These are phyloP conservation scores for Pogonocichla stellata DNA, from an alignment of 2,113 vertebrate species.

Conservation along the genomic window DNA sequence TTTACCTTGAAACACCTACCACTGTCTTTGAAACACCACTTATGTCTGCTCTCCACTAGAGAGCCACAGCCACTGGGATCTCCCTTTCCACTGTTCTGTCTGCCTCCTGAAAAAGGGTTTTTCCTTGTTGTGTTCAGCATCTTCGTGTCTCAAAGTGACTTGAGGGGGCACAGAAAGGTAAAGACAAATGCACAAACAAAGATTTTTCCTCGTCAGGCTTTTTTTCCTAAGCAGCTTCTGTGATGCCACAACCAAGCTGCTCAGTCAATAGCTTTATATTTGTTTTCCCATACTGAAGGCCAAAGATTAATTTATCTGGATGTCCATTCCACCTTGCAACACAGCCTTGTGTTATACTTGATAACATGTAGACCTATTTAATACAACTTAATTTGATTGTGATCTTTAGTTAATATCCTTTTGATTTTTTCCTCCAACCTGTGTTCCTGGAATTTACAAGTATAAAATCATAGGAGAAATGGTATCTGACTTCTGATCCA, in stretches of 20 bases:
- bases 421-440: slow-evolving; percentile 38
- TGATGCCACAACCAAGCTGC: neutral
- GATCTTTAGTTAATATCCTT: slow-evolving; percentile 45
- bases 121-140: fast-evolving
- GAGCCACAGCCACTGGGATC: neutral
- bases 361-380: slow-evolving; percentile 20
- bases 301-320: slow-evolving; percentile 49
- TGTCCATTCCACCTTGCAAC: neutral
- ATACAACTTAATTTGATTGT: slow-evolving; percentile 58
- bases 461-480: slow-evolving; percentile 50
- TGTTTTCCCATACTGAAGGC: slow-evolving; percentile 12
- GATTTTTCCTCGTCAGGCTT: neutral
- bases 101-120: fast-evolving
- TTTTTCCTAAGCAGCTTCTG: slow-evolving; percentile 13
- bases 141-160: neutral
- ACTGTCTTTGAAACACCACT: neutral
- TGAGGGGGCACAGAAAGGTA: neutral
- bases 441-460: slow-evolving; percentile 31
- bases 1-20: neutral
- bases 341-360: neutral
- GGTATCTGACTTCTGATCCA: slow-evolving; percentile 46
- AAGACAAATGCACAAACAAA: neutral
- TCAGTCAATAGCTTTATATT: slow-evolving; percentile 24
- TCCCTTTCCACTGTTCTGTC: neutral
- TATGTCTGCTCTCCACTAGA: neutral